Evolutionary conservation across 2,797 vertebrate species (phyloP).

Genomic region (Rhinoraja longicauda): DNA sequence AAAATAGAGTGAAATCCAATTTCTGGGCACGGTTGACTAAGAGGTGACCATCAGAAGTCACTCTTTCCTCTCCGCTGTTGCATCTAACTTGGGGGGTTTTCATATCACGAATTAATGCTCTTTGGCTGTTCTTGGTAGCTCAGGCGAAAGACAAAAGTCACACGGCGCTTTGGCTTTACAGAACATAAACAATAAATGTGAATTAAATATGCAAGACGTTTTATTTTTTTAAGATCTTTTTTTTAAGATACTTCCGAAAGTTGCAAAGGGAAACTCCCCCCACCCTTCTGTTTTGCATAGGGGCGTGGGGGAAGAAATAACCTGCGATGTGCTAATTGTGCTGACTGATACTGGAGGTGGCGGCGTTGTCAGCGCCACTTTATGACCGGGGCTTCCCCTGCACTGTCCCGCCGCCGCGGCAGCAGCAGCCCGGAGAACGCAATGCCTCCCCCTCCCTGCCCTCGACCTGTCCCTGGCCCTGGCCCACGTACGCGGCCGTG

Average conservation of each 20-base stretch:
- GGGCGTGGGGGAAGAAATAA: background rate
- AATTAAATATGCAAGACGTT: background rate
- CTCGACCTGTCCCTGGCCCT: background rate
- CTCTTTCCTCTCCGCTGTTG: background rate
- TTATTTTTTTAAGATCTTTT: background rate
- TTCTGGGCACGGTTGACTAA: too few relatives aligned
- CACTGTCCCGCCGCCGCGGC: background rate
- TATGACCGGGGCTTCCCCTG: background rate
- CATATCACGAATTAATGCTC: background rate
- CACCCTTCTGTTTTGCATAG: background rate
- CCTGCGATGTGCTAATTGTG: background rate
- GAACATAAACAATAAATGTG: background rate
- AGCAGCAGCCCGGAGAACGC: background rate
- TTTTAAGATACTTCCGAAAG: background rate
- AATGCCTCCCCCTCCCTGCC: background rate
- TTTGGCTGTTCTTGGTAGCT: too few relatives aligned
- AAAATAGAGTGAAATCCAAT: too few relatives aligned
- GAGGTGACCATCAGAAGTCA: background rate
- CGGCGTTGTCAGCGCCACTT: background rate
- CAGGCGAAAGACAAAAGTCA: background rate
- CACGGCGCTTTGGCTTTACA: background rate
- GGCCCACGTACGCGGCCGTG: background rate
- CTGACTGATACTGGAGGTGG: background rate
- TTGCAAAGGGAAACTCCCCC: background rate
- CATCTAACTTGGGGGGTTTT: background rate